Base-by-base conservation (phyloP, 1,140 invertebrate genomes). In the Scaptomyza pallida region DNA sequence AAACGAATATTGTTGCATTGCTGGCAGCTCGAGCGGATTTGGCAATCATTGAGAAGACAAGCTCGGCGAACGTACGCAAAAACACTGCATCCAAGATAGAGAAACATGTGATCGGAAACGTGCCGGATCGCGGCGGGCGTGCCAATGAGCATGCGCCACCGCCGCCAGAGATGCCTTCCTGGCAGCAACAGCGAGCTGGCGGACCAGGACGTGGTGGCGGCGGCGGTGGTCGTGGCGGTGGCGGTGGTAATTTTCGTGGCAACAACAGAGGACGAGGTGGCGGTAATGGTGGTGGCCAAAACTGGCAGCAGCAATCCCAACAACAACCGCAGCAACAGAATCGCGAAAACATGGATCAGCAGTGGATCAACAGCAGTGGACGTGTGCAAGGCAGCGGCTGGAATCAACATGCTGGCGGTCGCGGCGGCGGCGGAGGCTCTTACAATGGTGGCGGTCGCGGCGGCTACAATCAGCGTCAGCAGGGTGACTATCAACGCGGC, bases 91-190 rank as follows among this genome's bases (percentile, higher is more conserved):
- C 95, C 72, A 92, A 94, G 43, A 94, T 98, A 1, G 98, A 98
- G 73, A 96, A 95, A 93, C 95, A 98, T 59, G 94, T 97, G 26
- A 98, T 98, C 91, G 97, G 97, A 68, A 92, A 92, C 89, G 95
- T 97, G 5, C 96, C 96, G 2, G 96, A 99, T 91, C 93, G 98
- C 88, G 98, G 98, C 50, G 98, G 98, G 3, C 92, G 98, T 69
- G 95, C 97, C 1, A 94, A 94, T 81, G 97, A 99, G 88, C 95
- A 97, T 82, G 95, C 97, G 69, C 94, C 97, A 3, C 98, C 98
- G 1, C 97, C 97, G 4, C 97, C 97, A 9, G 98, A 99, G 93
- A 98, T 99, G 97, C 98, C 98, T 8, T 95, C 96, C 1, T 99
- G 97, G 96, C 94, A 96, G 26, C 78, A 89, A 45, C 89, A 83